Conservation (phyloP, 2,113 vertebrate species). For the Dicaeum eximium region DNA sequence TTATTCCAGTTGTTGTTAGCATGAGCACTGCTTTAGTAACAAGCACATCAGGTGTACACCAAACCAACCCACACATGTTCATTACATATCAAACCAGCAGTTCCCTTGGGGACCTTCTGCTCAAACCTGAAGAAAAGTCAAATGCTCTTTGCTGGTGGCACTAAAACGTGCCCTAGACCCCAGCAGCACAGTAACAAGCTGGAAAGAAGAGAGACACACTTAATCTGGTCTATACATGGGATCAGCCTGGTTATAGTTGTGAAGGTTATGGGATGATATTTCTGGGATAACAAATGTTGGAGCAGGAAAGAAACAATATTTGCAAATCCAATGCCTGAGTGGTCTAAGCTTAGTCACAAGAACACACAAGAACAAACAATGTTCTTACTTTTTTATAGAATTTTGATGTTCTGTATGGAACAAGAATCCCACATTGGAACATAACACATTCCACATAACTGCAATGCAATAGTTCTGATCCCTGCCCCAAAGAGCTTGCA, state of each 20-base stretch:
- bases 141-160: not conserved
- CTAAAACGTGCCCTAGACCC: not conserved
- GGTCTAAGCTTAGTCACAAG: not conserved
- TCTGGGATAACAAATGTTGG: not conserved
- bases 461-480: not conserved
- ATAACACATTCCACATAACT: no score
- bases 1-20: not conserved
- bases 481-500: not conserved
- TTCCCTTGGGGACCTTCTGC: not conserved
- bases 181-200: not conserved
- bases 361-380: not conserved
- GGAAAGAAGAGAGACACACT: not conserved
- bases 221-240: not conserved
- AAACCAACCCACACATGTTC: not conserved
- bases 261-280: not conserved
- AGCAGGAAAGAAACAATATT: not conserved
- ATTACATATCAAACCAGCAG: not conserved
- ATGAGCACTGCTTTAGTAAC: not conserved
- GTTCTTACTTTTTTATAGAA: not conserved
- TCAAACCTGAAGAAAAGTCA: not conserved
- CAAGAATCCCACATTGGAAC: rapidly evolving
- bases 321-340: not conserved
- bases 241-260: not conserved
- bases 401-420: not conserved
- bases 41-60: not conserved